These are phyloP conservation scores for Nasua narica DNA, from an alignment of 2,797 vertebrate species.

Conservation along the genomic window DNA sequence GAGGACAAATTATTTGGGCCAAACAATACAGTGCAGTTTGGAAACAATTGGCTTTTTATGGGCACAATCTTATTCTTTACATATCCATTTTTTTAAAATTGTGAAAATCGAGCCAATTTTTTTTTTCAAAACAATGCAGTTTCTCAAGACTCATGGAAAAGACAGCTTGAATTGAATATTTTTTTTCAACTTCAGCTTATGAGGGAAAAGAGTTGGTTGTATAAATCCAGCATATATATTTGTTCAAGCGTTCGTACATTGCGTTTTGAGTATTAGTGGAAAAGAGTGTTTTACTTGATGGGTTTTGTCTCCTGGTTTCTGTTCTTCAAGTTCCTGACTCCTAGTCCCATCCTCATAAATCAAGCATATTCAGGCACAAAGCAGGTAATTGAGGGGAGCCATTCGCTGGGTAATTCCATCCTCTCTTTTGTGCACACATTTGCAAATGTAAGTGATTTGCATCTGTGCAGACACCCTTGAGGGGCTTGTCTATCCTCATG, in stretches of 20 bases:
- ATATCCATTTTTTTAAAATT: slow-evolving; percentile 52
- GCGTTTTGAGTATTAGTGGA: slow-evolving; percentile 30
- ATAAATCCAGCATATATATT: slow-evolving; percentile 37
- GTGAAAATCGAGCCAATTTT: slow-evolving; percentile 64
- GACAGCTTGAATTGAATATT: slow-evolving; percentile 67
- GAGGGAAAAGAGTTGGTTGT: slow-evolving; percentile 41
- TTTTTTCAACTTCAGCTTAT: slow-evolving; percentile 39
- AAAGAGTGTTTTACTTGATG: not conserved
- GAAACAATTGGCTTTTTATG: slow-evolving; percentile 71
- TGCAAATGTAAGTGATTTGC: slow-evolving; percentile 61
- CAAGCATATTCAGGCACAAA: slow-evolving; percentile 48
- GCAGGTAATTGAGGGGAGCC: slow-evolving; percentile 37
- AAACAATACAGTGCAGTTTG: slow-evolving; percentile 66
- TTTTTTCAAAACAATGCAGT: slow-evolving; percentile 48
- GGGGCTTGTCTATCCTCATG: slow-evolving; percentile 46
- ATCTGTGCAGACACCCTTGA: slow-evolving; percentile 58
- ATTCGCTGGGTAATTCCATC: not conserved
- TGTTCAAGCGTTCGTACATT: not conserved
- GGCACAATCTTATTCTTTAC: slow-evolving; percentile 68
- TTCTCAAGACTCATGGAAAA: slow-evolving; percentile 64
- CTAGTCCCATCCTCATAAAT: not conserved
- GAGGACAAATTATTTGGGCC: slow-evolving; percentile 57
- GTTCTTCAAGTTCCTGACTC: slow-evolving; percentile 33
- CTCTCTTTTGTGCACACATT: slow-evolving; percentile 54
- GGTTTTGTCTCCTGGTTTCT: slow-evolving; percentile 46